Percentiles rank a stretch among this genome's conserved stretches.
Evolutionary conservation across 2,797 vertebrate species (phyloP).

Genomic region (Lophura swinhoii): DNA sequence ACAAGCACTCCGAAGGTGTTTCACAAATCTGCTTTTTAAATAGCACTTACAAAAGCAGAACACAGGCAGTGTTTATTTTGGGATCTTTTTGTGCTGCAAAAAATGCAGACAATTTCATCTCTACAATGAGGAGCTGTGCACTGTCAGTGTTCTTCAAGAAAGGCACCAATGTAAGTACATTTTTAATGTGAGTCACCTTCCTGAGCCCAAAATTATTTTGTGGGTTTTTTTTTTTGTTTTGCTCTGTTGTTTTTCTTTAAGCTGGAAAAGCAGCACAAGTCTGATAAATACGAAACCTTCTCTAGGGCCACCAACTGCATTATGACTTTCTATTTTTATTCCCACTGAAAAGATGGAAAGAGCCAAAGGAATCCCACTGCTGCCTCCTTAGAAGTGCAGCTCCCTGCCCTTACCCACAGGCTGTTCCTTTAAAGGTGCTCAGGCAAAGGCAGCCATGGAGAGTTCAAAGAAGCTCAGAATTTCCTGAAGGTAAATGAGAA

Average conservation of each 20-base stretch:
- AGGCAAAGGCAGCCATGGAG: neutral
- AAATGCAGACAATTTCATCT: neutral
- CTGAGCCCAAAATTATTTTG: neutral
- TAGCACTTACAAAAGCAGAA: neutral
- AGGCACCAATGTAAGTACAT: neutral
- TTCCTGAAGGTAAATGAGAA: neutral
- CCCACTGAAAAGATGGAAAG: neutral
- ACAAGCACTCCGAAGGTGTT: neutral
- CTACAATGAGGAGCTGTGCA: neutral
- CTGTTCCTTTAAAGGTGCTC: neutral
- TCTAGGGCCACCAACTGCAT: neutral
- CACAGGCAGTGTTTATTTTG: neutral
- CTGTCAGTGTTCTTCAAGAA: neutral
- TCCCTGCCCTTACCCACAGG: neutral
- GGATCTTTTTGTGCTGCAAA: neutral
- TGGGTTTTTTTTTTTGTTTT: neutral
- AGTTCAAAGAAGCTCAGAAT: neutral
- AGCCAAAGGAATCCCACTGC: neutral
- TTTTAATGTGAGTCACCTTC: neutral
- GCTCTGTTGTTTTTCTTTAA: neutral
- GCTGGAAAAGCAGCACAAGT: slow-evolving; percentile 10
- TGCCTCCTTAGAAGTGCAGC: neutral
- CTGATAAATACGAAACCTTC: neutral
- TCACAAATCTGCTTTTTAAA: neutral
- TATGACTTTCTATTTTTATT: slow-evolving; percentile 21